Evolutionary conservation across 2,888 invertebrate genomes (phyloP), one percentile per base, ranked within the genome.

Genomic region (Tribolium freemani): DNA sequence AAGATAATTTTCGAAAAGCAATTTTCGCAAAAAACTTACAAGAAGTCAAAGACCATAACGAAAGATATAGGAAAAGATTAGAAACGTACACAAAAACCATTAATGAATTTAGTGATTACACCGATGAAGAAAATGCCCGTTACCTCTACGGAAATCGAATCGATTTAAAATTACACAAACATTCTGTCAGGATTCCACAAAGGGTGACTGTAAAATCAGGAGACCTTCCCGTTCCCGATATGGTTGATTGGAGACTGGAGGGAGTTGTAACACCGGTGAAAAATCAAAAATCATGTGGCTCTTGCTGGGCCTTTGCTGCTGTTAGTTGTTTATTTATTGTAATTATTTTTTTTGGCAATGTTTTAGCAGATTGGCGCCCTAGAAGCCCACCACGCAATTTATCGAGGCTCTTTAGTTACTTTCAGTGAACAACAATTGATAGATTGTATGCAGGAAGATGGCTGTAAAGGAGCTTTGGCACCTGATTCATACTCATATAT

Each of bases 351-450:
- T n/a, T n/a, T n/a, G n/a, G n/a, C n/a, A n/a, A n/a, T n/a, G n/a
- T n/a, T n/a, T n/a, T n/a, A n/a, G n/a, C 83, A 94, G 91, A 96
- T 96, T 54, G 96, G 95, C 10, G 87, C 94, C 0, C 86, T 96
- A 8, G 95, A 95, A 87, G 95, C 92, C 0, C 95, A 95, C 84
- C 93, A 95, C 86, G 95, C 90, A 89, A 90, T 94, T 77, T 90
- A 91, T 85, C 88, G 88, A n/a, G 93, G 93, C 10, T 87, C 87
- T 74, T 88, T 95, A 72, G 89, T 44, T 3, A 44, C 5, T 53
- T 1, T 54, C 10, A 66, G 66, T 16, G 66, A 66, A 45, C 66
- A 66, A 45, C 53, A 66, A 30, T 13, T 66, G 8, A 54, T 66
- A 0, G 66, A 66, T 20, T 66, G 66, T 10, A 54, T 95, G 5